A percentile compares a stretch with the other conserved stretches of the same genome.
These are phyloP conservation scores for Babylonia areolata DNA, from an alignment of 1,140 invertebrate genomes.

Conservation along the genomic window DNA sequence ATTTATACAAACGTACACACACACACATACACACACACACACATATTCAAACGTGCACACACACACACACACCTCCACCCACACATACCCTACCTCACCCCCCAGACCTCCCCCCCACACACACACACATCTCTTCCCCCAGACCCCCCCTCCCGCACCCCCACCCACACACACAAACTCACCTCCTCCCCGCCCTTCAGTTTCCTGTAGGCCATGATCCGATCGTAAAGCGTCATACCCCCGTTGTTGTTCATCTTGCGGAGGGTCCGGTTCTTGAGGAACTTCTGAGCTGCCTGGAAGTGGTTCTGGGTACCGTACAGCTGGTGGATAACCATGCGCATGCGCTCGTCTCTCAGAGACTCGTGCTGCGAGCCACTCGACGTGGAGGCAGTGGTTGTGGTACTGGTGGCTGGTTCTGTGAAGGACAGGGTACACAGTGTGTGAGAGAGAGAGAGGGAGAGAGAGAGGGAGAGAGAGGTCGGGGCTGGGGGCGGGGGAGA, in stretches of 20 bases:
- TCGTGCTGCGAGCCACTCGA: neutral
- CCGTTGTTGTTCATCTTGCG: conserved; percentile 20
- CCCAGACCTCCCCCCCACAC: no score
- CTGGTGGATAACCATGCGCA: conserved; percentile 25
- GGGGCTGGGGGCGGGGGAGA: neutral
- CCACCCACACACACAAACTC: neutral
- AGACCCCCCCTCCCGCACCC: neutral
- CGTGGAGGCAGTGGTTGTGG: neutral
- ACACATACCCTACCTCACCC: neutral
- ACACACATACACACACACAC: conserved; percentile 9
- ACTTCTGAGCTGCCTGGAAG: conserved; percentile 29
- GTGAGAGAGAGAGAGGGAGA: neutral
- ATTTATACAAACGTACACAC: neutral
- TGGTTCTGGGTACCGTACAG: conserved; percentile 20
- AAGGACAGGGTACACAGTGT: neutral
- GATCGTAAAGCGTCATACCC: conserved; percentile 31
- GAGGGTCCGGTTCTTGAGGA: conserved; percentile 35
- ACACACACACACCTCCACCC: neutral
- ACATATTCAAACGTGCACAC: neutral
- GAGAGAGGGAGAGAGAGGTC: neutral
- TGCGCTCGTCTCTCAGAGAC: neutral
- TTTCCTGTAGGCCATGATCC: conserved; percentile 39
- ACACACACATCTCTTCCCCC: neutral
- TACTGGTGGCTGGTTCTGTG: neutral
- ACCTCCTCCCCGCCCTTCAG: conserved; percentile 26